Conservation (phyloP, 2,888 invertebrate genomes). For the Endotricha flammealis region DNA sequence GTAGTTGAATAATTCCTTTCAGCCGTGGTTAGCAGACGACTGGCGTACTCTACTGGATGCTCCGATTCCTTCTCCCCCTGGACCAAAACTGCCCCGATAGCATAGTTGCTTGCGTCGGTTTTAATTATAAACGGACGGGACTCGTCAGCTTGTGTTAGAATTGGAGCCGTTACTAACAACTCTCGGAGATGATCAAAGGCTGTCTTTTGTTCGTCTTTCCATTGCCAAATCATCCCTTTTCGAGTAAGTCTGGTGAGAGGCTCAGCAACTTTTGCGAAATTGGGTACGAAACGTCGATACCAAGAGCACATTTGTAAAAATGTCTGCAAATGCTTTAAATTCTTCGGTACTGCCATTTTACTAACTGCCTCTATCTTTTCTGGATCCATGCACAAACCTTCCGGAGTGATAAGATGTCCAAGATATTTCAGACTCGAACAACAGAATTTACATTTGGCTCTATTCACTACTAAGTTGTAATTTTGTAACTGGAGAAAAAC, state of each 20-base stretch:
- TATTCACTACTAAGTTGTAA: slow-evolving; percentile 24
- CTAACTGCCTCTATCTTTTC: slow-evolving; percentile 18
- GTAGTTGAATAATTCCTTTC: no score
- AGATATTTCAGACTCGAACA: slow-evolving; percentile 21
- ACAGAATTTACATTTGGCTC: slow-evolving; percentile 21
- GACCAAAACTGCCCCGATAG: no score
- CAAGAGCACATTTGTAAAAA: no score
- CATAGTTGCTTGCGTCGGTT: slow-evolving; percentile 32
- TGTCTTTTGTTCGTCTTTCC: slow-evolving; percentile 18
- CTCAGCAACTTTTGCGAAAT: slow-evolving; percentile 20
- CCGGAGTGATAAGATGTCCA: no score
- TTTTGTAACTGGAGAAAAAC: slow-evolving; percentile 24
- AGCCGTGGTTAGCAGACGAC: slow-evolving; percentile 8
- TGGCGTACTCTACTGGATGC: slow-evolving; percentile 27
- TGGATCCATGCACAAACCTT: slow-evolving; percentile 27
- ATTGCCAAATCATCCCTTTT: slow-evolving; percentile 24
- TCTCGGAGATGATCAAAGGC: slow-evolving; percentile 23
- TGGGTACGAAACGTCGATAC: no score
- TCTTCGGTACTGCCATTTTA: slow-evolving; percentile 12
- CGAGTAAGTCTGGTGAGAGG: slow-evolving; percentile 26
- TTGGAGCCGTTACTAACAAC: slow-evolving; percentile 19
- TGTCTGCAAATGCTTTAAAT: slow-evolving; percentile 16
- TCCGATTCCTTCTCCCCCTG: no score
- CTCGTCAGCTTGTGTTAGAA: slow-evolving; percentile 21
- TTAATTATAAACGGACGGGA: slow-evolving; percentile 16